phyloP scores from a whole-genome alignment of 1,140 invertebrate species.

The Glomeris maerens region DNA sequence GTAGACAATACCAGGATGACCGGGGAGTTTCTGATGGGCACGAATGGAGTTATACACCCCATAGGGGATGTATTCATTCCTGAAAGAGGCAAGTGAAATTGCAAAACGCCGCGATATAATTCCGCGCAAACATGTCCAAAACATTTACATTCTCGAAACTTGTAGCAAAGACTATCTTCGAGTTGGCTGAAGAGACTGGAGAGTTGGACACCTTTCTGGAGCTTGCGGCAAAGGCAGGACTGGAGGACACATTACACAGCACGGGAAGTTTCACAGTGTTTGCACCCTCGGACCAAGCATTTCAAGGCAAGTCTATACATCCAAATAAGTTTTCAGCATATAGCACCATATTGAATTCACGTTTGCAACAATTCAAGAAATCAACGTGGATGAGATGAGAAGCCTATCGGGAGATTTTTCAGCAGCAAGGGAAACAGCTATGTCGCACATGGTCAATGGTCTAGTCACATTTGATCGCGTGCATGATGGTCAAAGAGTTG shows the following conservation, averaged over 20 bases:
- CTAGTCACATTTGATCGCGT: constrained; percentile 28
- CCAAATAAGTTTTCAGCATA: not conserved
- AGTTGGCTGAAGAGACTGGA: constrained; percentile 25
- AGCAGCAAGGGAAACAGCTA: constrained; percentile 25
- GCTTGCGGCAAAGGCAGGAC: constrained; percentile 29
- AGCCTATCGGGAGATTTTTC: constrained; percentile 26
- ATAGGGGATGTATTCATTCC: constrained; percentile 33
- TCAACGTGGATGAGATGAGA: constrained; percentile 23
- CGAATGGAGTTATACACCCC: constrained; percentile 34
- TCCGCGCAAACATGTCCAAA: too few relatives aligned
- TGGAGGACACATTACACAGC: constrained; percentile 31
- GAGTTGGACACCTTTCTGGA: constrained; percentile 30
- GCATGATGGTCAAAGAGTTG: constrained; percentile 31
- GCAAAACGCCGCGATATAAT: too few relatives aligned
- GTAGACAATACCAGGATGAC: constrained; percentile 26
- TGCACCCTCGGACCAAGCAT: constrained; percentile 38
- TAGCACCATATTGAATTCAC: too few relatives aligned
- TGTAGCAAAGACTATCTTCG: constrained; percentile 31
- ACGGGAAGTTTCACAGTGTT: constrained; percentile 38
- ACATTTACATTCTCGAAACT: too few relatives aligned
- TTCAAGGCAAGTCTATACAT: constrained; percentile 27
- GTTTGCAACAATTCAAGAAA: constrained; percentile 25
- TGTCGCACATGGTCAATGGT: constrained; percentile 31
- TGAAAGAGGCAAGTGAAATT: constrained; percentile 32
- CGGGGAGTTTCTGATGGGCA: constrained; percentile 27